phyloP scores from a whole-genome alignment of 2,113 vertebrate species.

The Cepphus grylle region DNA sequence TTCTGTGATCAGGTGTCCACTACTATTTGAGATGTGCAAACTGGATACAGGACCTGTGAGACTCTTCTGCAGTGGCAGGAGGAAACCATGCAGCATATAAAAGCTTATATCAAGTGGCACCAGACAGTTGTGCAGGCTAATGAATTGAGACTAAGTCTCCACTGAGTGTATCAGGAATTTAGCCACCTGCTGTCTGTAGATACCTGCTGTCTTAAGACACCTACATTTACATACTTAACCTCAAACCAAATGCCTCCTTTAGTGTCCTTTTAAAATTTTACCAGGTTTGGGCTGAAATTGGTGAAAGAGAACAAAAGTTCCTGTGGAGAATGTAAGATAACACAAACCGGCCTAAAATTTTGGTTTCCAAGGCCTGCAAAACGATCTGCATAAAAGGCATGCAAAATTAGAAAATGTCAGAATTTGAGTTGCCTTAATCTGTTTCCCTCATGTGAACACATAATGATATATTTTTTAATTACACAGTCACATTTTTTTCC shows the following conservation, averaged over 20 bases:
- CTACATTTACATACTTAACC: background rate
- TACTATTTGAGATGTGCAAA: background rate
- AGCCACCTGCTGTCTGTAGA: background rate
- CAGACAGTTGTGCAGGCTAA: background rate
- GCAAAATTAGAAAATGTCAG: background rate
- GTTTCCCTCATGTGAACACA: background rate
- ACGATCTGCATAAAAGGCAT: background rate
- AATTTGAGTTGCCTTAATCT: background rate
- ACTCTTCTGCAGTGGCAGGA: background rate
- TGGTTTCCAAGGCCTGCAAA: background rate
- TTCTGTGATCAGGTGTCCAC: background rate
- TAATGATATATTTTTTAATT: constrained; percentile 37
- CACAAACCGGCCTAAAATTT: background rate
- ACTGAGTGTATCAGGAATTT: background rate
- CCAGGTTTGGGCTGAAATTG: background rate
- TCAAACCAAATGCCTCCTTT: background rate
- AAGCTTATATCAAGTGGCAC: background rate
- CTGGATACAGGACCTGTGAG: background rate
- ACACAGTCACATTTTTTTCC: background rate
- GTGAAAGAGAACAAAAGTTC: background rate
- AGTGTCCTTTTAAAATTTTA: background rate
- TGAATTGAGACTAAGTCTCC: background rate
- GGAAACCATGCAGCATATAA: background rate
- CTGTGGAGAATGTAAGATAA: background rate
- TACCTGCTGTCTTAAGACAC: background rate